phyloP scores from a whole-genome alignment of 1,140 invertebrate species.

The Melipona quadrifasciata region DNA sequence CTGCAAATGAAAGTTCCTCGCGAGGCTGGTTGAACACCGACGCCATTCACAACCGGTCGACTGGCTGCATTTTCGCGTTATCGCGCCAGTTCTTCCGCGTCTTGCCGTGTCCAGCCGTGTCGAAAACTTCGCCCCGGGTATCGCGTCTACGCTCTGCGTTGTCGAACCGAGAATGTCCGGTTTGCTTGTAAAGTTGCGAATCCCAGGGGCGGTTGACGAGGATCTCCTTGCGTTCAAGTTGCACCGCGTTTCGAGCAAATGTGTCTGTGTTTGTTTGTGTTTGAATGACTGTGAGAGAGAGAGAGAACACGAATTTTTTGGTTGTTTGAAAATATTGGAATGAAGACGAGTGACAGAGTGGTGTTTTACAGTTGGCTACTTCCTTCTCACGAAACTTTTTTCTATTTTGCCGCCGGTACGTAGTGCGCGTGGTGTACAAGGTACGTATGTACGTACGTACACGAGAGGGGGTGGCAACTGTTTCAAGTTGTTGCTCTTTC shows the following conservation, averaged over 20 bases:
- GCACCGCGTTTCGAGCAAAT: too few relatives aligned
- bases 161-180: background rate
- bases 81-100: background rate
- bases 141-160: background rate
- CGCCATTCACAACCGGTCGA: background rate
- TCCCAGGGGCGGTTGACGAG: background rate
- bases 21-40: background rate
- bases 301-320: background rate
- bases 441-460: background rate
- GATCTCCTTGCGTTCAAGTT: background rate
- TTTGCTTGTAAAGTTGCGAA: background rate
- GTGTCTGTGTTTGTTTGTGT: too few relatives aligned
- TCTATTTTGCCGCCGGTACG: too few relatives aligned
- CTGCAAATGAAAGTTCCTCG: conserved; percentile 38
- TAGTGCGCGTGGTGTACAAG: background rate
- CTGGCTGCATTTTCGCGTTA: conserved; percentile 13
- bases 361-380: background rate
- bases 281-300: background rate
- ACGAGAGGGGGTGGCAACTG: background rate
- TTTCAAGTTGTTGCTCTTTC: conserved; percentile 2
- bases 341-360: background rate
- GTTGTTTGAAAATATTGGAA: background rate
- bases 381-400: too few relatives aligned
- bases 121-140: background rate
- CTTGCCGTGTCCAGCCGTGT: background rate